Base-by-base conservation (phyloP, 2,888 invertebrate species). In the Achlya flavicornis region DNA sequence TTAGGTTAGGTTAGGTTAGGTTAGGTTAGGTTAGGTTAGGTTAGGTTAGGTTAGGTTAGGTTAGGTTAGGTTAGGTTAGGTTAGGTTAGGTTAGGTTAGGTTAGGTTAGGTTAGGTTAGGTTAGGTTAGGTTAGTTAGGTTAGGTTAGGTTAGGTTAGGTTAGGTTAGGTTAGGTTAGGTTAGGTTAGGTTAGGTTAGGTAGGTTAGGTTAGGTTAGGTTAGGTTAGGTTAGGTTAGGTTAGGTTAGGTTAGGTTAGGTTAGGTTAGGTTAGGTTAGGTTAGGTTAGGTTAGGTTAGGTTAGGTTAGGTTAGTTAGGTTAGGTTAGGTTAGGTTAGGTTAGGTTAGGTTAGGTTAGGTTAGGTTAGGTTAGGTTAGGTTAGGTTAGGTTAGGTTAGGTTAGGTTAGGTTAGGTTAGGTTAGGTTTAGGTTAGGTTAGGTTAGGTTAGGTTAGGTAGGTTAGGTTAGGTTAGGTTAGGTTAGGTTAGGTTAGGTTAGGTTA, bases 301-400 rank as follows among this genome's bases (percentile, higher is more conserved):
- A 64, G 66, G 66, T 64, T 63, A 66, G 66, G 66, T 63, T 64
- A 63, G 66, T 69, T 66, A 66, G 69, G 66, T 69, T 66, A 69
- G 69, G 69, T 69, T 69, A 69, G 69, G 69, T 69, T 69, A 69
- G 69, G n/a, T n/a, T n/a, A n/a, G n/a, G n/a, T n/a, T n/a, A n/a
- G n/a, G n/a, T n/a, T n/a, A n/a, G n/a, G n/a, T n/a, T n/a, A n/a
- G n/a, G n/a, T n/a, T n/a, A n/a, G n/a, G n/a, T n/a, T n/a, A n/a
- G n/a, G n/a, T n/a, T n/a, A n/a, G n/a, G n/a, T n/a, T n/a, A n/a
- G n/a, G n/a, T n/a, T n/a, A n/a, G n/a, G n/a, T n/a, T n/a, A n/a
- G n/a, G n/a, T n/a, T n/a, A n/a, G n/a, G n/a, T n/a, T n/a, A n/a
- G n/a, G 71, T 69, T 69, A 68, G 68, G 71, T 66, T 69, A 65